phyloP scores from a whole-genome alignment of 2,113 vertebrate genomes.

The Mesitornis unicolor region DNA sequence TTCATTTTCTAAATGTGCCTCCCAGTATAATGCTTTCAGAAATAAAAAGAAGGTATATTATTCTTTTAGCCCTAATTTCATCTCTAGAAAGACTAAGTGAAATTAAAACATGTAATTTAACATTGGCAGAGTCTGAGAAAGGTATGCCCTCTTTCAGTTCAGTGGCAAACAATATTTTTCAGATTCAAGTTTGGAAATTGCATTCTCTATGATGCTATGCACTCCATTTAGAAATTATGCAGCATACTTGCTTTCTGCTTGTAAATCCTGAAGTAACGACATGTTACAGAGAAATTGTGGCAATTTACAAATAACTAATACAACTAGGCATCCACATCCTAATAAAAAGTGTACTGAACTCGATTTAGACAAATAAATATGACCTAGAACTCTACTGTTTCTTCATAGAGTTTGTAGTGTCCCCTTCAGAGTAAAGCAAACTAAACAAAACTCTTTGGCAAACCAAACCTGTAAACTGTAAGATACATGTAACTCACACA shows the following conservation, averaged over 20 bases:
- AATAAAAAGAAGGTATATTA: neutral
- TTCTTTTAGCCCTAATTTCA: neutral
- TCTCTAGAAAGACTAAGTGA: neutral
- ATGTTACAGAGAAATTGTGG: neutral
- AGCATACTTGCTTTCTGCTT: neutral
- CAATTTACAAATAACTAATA: neutral
- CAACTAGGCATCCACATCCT: neutral
- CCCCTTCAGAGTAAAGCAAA: neutral
- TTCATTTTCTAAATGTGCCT: neutral
- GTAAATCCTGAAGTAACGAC: neutral
- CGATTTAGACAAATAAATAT: neutral
- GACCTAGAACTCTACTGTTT: neutral
- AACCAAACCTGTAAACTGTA: neutral
- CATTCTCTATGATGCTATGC: neutral
- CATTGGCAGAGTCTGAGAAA: neutral
- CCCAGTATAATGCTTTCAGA: neutral
- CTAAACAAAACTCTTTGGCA: neutral
- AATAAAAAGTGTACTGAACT: neutral
- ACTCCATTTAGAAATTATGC: neutral
- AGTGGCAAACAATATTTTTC: neutral
- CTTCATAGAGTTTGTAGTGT: neutral
- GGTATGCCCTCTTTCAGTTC: neutral
- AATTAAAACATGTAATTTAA: neutral
- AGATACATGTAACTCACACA: neutral
- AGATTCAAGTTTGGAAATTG: neutral